A percentile compares a stretch with the other conserved stretches of the same genome.
Conservation (phyloP, 64 coral and sea anemone genomes). For the Pocillopora damicornis region DNA sequence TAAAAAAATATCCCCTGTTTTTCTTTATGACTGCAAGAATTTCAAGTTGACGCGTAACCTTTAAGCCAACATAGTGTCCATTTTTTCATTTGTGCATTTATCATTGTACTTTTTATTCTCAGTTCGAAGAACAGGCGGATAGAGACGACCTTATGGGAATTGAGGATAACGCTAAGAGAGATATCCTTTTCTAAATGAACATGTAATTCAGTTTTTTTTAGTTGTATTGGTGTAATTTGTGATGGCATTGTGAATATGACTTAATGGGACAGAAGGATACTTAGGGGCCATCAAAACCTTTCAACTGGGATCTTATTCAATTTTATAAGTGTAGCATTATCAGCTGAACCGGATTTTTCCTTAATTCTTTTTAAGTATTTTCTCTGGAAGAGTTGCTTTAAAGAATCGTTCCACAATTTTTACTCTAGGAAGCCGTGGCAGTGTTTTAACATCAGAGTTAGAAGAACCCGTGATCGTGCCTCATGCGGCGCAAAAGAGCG, state of each 20-base stretch:
- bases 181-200: constrained; percentile 53
- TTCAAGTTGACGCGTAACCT: no score
- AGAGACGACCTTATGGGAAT: constrained; percentile 96
- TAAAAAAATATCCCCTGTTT: no score
- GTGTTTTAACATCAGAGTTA: constrained; percentile 87
- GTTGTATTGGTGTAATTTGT: no score
- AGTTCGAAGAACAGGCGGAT: constrained; percentile 93
- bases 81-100: no score
- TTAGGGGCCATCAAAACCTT: no score
- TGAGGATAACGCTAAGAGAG: constrained; percentile 94
- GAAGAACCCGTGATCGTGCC: constrained; percentile 98
- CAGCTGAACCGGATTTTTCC: not conserved
- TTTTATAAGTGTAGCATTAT: not conserved
- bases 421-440: constrained; percentile 92
- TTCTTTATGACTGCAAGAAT: no score
- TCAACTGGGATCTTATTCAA: no score
- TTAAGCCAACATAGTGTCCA: no score
- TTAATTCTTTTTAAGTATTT: constrained; percentile 66
- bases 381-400: constrained; percentile 74
- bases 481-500: constrained; percentile 95
- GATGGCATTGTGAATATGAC: no score
- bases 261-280: no score
- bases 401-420: constrained; percentile 98
- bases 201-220: no score
- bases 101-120: not conserved